Evolutionary conservation across 2,797 vertebrate genomes (phyloP).

Genomic region (Mastacembelus armatus): DNA sequence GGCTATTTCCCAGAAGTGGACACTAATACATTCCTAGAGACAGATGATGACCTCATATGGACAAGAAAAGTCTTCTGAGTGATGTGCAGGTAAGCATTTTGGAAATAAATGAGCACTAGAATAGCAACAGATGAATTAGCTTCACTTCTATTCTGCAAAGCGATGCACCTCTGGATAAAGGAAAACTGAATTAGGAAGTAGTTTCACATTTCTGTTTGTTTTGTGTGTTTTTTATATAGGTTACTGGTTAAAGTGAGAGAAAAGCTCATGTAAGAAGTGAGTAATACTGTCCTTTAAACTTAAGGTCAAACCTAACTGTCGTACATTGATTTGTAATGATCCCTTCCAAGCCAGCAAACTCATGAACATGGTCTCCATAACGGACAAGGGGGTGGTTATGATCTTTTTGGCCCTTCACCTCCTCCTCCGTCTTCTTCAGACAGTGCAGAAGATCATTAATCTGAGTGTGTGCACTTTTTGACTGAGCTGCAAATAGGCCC

Average conservation of each 20-base stretch:
- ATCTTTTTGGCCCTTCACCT: constrained; percentile 32
- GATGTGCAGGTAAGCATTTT: too few species aligned
- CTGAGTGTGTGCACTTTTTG: constrained; percentile 52
- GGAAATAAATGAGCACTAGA: not conserved
- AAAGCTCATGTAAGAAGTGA: not conserved
- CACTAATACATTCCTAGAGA: constrained; percentile 26
- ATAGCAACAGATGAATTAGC: not conserved
- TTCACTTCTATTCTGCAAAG: not conserved
- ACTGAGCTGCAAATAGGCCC: constrained; percentile 75
- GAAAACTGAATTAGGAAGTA: too few species aligned
- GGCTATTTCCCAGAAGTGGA: constrained; percentile 40
- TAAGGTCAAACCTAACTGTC: constrained; percentile 27
- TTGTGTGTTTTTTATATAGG: too few species aligned
- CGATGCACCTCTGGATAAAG: too few species aligned
- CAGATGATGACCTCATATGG: constrained; percentile 20
- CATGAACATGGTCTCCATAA: constrained; percentile 24
- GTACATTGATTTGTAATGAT: constrained; percentile 15
- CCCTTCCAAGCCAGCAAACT: constrained; percentile 33
- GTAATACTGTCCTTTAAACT: constrained; percentile 12
- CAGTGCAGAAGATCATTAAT: constrained; percentile 57
- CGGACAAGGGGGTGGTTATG: constrained; percentile 42
- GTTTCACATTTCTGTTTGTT: not conserved
- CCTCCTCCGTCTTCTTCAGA: constrained; percentile 33
- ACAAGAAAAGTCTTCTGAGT: not conserved
- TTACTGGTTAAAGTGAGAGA: not conserved